Evolutionary conservation across 2,888 invertebrate species (phyloP).

Genomic region (Mesoligia furuncula): DNA sequence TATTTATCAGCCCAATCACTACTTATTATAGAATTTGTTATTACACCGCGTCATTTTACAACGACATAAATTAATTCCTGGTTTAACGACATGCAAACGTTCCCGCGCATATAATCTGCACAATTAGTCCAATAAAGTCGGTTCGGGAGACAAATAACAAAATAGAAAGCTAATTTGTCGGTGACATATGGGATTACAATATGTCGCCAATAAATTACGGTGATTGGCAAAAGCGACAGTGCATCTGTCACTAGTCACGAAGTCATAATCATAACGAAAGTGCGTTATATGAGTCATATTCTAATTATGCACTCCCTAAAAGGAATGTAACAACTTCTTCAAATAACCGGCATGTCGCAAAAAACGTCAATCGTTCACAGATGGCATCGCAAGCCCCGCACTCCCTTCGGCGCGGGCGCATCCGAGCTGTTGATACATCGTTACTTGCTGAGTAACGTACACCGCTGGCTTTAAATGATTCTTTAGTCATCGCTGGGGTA

Average conservation of each 20-base stretch:
- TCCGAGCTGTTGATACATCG: slow-evolving; percentile 41
- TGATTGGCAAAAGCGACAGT: slow-evolving; percentile 4
- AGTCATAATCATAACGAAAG: neutral
- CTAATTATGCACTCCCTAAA: slow-evolving; percentile 38
- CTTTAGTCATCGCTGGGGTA: slow-evolving; percentile 65
- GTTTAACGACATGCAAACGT: slow-evolving; percentile 21
- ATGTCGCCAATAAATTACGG: slow-evolving; percentile 10
- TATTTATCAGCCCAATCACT: neutral
- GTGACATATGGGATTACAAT: slow-evolving; percentile 6
- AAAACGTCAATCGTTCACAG: slow-evolving; percentile 70
- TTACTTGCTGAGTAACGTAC: slow-evolving; percentile 65
- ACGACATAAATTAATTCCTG: neutral
- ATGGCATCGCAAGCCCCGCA: slow-evolving; percentile 63
- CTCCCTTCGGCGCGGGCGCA: slow-evolving; percentile 73
- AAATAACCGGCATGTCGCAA: slow-evolving; percentile 48
- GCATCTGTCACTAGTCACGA: slow-evolving; percentile 4
- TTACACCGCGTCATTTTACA: neutral
- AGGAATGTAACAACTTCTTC: slow-evolving; percentile 39
- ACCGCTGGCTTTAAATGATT: slow-evolving; percentile 71
- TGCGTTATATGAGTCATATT: slow-evolving; percentile 32
- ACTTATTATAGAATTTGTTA: too few relatives aligned
- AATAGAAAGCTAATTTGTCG: slow-evolving; percentile 14
- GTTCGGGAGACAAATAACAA: neutral
- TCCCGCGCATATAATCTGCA: neutral
- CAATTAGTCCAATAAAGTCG: neutral